Base-by-base conservation (phyloP, 1,140 invertebrate species). In the Drosophila littoralis region DNA sequence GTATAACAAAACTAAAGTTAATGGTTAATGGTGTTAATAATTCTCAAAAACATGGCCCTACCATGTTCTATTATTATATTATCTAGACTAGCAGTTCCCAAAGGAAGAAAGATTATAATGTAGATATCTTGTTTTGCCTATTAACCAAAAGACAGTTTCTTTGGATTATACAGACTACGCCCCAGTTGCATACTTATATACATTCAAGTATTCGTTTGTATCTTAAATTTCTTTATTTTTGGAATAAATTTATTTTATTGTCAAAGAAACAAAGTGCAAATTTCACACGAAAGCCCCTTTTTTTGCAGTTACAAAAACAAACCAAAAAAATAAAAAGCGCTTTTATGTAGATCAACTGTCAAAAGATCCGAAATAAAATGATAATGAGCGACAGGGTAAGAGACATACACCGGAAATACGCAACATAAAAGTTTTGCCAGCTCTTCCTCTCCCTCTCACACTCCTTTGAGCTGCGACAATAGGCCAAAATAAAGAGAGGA, bases 331-430 rank as follows among this genome's bases (percentile, higher is more conserved):
- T 51, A 17, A 55, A 9, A 51, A 43, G 58, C 42, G 17, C 43
- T 28, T 28, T 28, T 28, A 73, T 36, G 38, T 22, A 45, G 64
- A 54, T 73, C 50, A 54, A 35, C 43, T 45, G 32, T 32, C 12
- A 15, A 59, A 59, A 59, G 7, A 45, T 13, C 40, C 32, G 32
- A 59, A 63, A 42, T 43, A 22, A 63, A 54, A 13, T 22, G 42
- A 40, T 17, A 70, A 54, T 40, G 15, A 51, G 17, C 48, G 42
- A 10, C 15, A 8, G 13, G 9, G n/a, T 13, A 32, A 45, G 40
- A 46, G n/a, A 13, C 38, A 50, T 22, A n/a, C 54, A 52, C 48
- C 70, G 64, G 55, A 73, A 46, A 59, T 60, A 33, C 28, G 28
- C 45, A 42, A 33, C 9, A 45, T 46, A 42, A 42, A 36, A 36